phyloP scores from a whole-genome alignment of 1,140 invertebrate genomes.

The Halyomorpha halys region DNA sequence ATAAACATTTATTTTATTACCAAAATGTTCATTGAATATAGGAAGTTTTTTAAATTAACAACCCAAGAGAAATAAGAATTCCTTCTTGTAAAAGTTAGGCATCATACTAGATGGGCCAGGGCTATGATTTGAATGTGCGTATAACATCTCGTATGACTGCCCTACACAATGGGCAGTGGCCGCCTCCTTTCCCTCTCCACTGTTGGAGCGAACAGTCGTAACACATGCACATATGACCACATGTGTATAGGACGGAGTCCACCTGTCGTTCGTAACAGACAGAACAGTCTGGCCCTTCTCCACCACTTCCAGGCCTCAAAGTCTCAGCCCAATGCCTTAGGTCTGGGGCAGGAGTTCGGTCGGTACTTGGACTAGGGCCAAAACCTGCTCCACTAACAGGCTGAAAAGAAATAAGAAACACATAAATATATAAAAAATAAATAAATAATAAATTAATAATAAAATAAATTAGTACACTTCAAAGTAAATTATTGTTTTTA shows the following conservation, averaged over 20 bases:
- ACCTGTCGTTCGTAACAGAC: conserved; percentile 90
- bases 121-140: conserved; percentile 72
- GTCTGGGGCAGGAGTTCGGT: not conserved
- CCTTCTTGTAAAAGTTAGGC: not conserved
- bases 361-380: not conserved
- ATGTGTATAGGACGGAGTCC: conserved; percentile 89
- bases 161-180: conserved; percentile 87
- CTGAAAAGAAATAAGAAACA: conserved; percentile 17
- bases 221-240: conserved; percentile 98
- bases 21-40: not conserved
- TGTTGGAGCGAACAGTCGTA: conserved; percentile 89
- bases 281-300: conserved; percentile 57
- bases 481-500: too few species aligned
- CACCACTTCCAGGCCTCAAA: not conserved
- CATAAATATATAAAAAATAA: too few species aligned
- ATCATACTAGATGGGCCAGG: not conserved
- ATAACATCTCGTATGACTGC: conserved; percentile 90
- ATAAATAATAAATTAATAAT: too few species aligned
- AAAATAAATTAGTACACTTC: too few species aligned
- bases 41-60: not conserved
- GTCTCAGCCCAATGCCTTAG: conserved; percentile 8
- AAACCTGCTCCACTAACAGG: conserved; percentile 1
- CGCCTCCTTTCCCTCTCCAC: conserved; percentile 77
- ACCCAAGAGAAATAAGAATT: not conserved
- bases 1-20: too few species aligned